Base-by-base conservation (phyloP, 30 jellyfish, hydroid and myxozoan genomes). In the Aurelia sp. region DNA sequence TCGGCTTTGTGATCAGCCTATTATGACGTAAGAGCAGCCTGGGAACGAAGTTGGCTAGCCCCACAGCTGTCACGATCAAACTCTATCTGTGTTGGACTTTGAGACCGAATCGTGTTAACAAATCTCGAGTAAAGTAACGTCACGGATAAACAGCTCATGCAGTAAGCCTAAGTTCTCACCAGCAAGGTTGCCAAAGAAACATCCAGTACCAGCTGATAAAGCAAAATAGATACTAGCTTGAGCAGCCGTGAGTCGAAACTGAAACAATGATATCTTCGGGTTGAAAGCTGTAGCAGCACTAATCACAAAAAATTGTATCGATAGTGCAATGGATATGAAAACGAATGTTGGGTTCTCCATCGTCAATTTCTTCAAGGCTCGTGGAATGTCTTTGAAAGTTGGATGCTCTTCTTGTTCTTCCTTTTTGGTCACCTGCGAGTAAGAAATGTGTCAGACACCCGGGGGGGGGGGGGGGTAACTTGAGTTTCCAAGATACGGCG, bases 211-310 rank as follows among this genome's bases (percentile, higher is more conserved):
- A 30, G 85, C 20, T 8, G 85, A 12, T 4, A 88, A 33, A 11
- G 91, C 96, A 59, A 61, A 67, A n/a, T 30, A 77, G 33, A 77
- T 8, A n/a, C 88, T 76, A 5, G 78, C 88, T 53, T 62, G 63
- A 2, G 90, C 47, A 20, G 91, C 79, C 2, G 96, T 69, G n/a
- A 90, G 76, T 30, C 93, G 88, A 77, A 62, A 93, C 85, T 93
- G 95, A 41, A 93, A 72, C 47, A 83, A 27, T 17, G 91, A 40
- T 11, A 87, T 55, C 67, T 93, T 93, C 0, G 98, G 81, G 13
- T 51, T 10, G 84, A 93, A 93, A 4, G 98, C 88, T 5, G 79
- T 62, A 5, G 74, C 57, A 7, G 96, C 96, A 44, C 86, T 19
- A 10, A 72, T 62, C 22, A 63, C 50, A 17, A 93, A 53, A 15